These are phyloP conservation scores for Sylvicapra grimmia DNA, from an alignment of 2,113 vertebrate species.

Conservation along the genomic window DNA sequence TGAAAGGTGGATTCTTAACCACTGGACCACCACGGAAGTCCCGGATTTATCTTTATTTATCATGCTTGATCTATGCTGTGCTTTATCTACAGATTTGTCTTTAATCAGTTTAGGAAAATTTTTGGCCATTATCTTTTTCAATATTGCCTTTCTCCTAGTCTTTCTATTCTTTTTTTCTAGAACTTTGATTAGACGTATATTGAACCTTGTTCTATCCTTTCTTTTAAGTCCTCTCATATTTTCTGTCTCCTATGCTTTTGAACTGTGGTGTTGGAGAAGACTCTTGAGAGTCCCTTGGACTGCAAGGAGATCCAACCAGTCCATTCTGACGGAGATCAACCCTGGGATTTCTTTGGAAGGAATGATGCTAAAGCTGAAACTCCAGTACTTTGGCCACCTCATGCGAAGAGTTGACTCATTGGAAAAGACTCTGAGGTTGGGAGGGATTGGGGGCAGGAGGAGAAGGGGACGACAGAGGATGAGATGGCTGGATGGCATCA, in stretches of 20 bases:
- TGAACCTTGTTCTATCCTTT: not conserved
- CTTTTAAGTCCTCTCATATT: not conserved
- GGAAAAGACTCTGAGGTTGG: too few species aligned
- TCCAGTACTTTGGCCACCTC: too few species aligned
- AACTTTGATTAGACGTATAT: not conserved
- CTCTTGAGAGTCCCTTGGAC: too few species aligned
- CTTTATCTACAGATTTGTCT: not conserved
- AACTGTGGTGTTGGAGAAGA: too few species aligned
- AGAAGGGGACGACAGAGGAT: too few species aligned
- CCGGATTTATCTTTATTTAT: not conserved
- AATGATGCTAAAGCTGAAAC: too few species aligned
- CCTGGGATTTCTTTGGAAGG: too few species aligned
- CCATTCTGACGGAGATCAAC: too few species aligned
- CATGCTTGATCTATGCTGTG: not conserved
- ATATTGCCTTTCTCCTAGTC: not conserved
- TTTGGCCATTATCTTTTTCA: not conserved
- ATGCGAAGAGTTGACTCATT: too few species aligned
- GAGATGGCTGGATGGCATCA: too few species aligned
- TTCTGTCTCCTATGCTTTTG: not conserved
- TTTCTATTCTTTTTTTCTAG: not conserved
- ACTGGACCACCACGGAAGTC: not conserved
- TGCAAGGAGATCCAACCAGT: too few species aligned
- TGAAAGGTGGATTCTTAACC: not conserved
- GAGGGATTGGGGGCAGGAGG: too few species aligned
- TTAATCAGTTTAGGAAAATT: conserved; percentile 10